Percentiles rank a stretch among this genome's conserved stretches.
phyloP scores from a whole-genome alignment of 2,888 invertebrate species.

The Zhengitettix transpicula region DNA sequence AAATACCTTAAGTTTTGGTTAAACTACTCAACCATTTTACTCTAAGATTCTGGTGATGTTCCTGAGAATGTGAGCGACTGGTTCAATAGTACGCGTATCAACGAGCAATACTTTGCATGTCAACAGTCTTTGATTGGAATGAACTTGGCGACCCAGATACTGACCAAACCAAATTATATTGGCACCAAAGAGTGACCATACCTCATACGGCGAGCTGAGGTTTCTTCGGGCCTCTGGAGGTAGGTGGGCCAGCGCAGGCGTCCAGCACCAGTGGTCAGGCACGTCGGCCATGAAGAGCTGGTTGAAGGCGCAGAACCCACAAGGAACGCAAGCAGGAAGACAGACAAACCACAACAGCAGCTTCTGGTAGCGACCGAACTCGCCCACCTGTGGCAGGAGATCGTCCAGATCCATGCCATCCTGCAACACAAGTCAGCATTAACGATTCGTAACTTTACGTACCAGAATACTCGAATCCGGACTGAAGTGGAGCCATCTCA shows the following conservation, averaged over 20 bases:
- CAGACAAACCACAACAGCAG: constrained; percentile 71
- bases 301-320: constrained; percentile 84
- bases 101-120: too few relatives aligned
- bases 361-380: constrained; percentile 80
- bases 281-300: constrained; percentile 83
- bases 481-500: too few relatives aligned
- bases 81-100: too few relatives aligned
- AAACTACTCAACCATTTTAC: too few relatives aligned
- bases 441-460: too few relatives aligned
- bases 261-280: constrained; percentile 69
- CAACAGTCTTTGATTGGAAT: too few relatives aligned
- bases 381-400: constrained; percentile 67
- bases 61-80: too few relatives aligned
- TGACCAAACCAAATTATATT: too few relatives aligned
- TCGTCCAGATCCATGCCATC: constrained; percentile 65
- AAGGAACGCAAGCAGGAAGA: constrained; percentile 75
- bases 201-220: constrained; percentile 42
- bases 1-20: too few relatives aligned
- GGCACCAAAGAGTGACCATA: neutral
- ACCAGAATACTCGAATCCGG: too few relatives aligned
- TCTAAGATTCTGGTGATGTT: too few relatives aligned
- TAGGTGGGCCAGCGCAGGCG: constrained; percentile 43
- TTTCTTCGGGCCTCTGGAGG: constrained; percentile 38
- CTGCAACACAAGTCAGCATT: constrained; percentile 15
- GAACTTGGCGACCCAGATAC: too few relatives aligned